Base-by-base conservation (phyloP, 2,888 invertebrate species). In the Zootermopsis nevadensis region DNA sequence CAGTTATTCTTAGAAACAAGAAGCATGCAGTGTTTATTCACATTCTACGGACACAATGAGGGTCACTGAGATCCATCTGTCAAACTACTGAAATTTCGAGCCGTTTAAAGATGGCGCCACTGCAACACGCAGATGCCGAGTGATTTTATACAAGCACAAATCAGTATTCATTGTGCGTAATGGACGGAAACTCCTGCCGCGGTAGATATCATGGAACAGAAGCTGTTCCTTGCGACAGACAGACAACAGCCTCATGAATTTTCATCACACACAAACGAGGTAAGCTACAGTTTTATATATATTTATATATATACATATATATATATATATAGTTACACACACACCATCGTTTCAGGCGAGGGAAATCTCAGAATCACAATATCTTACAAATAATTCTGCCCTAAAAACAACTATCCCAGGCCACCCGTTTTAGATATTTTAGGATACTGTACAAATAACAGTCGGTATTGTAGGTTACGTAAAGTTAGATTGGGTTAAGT, bases 81-180 rank as follows among this genome's bases (percentile, higher is more conserved):
- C 48, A 19, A 15, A n/a, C n/a, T 60, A 60, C n/a, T 27, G 60
- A 27, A 8, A n/a, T 60, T 27, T 60, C 12, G 4, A 60, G 60
- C 60, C n/a, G 60, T 8, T n/a, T n/a, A 4, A 15, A 60, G n/a
- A 7, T 8, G n/a, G 60, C n/a, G n/a, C 7, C 15, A 55, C n/a
- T 55, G 6, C 55, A n/a, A 24, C 55, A n/a, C n/a, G n/a, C n/a
- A 60, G n/a, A 48, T 48, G 8, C 60, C n/a, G 60, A 27, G 1
- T 27, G 60, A n/a, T 60, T 60, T n/a, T 60, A n/a, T 60, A 27
- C 60, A 27, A 27, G 10, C 60, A 12, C 60, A 60, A 60, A 60
- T 60, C 60, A 60, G 60, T 60, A 60, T 60, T 60, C 60, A 60
- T 60, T 60, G n/a, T 60, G 60, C n/a, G n/a, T 60, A 60, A 60